Evolutionary conservation across 2,113 vertebrate genomes (phyloP).

Genomic region (cattle (Bos taurus)): DNA sequence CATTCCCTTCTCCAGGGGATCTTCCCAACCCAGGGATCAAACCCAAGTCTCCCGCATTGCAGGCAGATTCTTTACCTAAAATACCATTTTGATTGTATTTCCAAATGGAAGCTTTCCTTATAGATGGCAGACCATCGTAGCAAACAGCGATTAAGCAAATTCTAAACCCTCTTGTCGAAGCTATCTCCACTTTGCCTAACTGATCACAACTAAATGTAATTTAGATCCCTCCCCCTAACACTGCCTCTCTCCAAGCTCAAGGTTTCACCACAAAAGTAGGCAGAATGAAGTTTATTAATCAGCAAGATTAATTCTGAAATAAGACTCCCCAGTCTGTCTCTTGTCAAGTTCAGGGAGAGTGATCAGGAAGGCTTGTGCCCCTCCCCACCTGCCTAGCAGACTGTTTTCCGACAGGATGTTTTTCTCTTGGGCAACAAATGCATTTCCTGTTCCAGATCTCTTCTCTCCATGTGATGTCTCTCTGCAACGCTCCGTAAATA

Average conservation of each 20-base stretch:
- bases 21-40: neutral
- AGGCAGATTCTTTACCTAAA: neutral
- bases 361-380: neutral
- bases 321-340: slow-evolving; percentile 40
- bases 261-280: neutral
- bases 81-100: neutral
- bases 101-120: neutral
- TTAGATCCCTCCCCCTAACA: neutral
- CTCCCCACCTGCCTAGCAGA: neutral
- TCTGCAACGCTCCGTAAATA: neutral
- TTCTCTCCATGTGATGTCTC: neutral
- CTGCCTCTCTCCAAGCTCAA: neutral
- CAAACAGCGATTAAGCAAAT: neutral
- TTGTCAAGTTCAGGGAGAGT: neutral
- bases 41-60: neutral
- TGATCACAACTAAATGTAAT: neutral
- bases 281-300: slow-evolving; percentile 19
- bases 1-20: neutral
- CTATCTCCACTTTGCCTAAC: neutral
- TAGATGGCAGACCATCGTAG: neutral
- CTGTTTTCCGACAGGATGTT: neutral
- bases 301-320: slow-evolving; percentile 50
- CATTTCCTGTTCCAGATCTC: neutral
- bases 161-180: neutral
- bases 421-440: accelerated